These are phyloP conservation scores for Petaurus breviceps DNA, from an alignment of 2,113 vertebrate species.

Conservation along the genomic window DNA sequence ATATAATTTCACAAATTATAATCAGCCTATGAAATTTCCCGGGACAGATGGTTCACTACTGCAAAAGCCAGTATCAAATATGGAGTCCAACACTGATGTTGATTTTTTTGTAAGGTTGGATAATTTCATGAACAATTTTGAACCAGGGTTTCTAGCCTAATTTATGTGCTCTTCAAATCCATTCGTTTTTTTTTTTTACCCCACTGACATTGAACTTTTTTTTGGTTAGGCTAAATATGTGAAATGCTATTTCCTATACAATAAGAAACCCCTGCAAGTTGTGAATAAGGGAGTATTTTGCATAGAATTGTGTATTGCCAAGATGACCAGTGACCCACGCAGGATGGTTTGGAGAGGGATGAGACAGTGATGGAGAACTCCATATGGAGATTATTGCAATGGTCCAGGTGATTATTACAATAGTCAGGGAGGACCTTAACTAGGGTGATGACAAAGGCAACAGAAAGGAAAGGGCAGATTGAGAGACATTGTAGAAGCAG, in stretches of 20 bases:
- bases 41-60: not conserved
- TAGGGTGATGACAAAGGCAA: not conserved
- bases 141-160: not conserved
- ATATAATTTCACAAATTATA: not conserved
- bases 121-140: not conserved
- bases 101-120: not conserved
- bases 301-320: not conserved
- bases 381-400: not conserved
- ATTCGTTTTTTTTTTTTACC: not conserved
- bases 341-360: not conserved
- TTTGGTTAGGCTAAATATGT: not conserved
- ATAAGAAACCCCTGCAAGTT: not conserved
- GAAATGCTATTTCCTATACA: not conserved
- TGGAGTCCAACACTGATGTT: not conserved
- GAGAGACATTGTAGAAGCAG: not conserved
- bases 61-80: not conserved
- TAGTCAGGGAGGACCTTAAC: not conserved
- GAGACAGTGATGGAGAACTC: not conserved
- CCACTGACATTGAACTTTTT: not conserved
- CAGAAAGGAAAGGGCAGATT: not conserved
- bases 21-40: not conserved
- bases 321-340: not conserved
- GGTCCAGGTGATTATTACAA: no score
- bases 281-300: no score
- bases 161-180: not conserved